Percentiles rank a stretch among this genome's conserved stretches.
Conservation (phyloP, 1,140 invertebrate genomes). For the Drosophila quadrilineata region DNA sequence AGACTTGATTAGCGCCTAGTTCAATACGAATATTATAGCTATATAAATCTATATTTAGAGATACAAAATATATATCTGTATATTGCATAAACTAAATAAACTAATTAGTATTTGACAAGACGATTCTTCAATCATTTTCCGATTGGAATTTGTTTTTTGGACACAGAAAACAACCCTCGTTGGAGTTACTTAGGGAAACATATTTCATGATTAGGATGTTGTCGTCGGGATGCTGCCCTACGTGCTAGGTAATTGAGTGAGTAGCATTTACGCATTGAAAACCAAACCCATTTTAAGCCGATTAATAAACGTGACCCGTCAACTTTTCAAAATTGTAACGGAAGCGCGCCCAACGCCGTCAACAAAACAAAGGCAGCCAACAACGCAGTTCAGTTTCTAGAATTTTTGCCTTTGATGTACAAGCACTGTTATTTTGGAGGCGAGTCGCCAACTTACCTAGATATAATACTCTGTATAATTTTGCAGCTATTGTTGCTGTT, state of each 20-base stretch:
- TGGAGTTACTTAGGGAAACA: too few relatives aligned
- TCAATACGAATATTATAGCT: conserved; percentile 68
- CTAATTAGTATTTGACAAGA: conserved; percentile 44
- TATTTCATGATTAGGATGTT: conserved; percentile 5
- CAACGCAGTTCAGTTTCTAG: conserved; percentile 8
- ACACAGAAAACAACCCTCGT: conserved; percentile 18
- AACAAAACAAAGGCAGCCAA: conserved; percentile 33
- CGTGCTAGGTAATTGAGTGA: conserved; percentile 43
- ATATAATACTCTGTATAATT: conserved; percentile 32
- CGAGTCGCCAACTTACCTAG: conserved; percentile 20
- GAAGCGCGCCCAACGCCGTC: conserved; percentile 29
- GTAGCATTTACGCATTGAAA: conserved; percentile 45
- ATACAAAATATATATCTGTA: too few relatives aligned
- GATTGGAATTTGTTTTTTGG: conserved; percentile 9
- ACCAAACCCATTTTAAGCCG: conserved; percentile 54
- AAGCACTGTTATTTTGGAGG: conserved; percentile 24
- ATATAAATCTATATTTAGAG: too few relatives aligned
- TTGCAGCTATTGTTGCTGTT: conserved; percentile 19
- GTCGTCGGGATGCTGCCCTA: conserved; percentile 42
- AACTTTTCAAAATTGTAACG: conserved; percentile 40
- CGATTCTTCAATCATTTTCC: background rate
- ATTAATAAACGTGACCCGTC: conserved; percentile 71
- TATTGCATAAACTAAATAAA: conserved; percentile 43
- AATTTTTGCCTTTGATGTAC: conserved; percentile 21
- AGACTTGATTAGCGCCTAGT: conserved; percentile 75